Conservation (phyloP, 1,140 invertebrate species). For the Magallana angulata region DNA sequence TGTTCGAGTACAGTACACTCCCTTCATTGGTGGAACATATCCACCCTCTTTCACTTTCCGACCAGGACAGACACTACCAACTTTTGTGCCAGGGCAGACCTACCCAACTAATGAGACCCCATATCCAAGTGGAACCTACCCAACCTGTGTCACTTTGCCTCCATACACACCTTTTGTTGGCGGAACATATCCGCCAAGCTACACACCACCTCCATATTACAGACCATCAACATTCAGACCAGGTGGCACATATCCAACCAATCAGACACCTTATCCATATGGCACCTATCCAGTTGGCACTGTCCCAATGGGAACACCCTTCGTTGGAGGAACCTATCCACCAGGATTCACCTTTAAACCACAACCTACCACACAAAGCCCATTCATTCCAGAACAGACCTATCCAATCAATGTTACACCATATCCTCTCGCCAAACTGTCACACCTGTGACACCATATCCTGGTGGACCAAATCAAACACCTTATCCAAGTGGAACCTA, state of each 20-base stretch:
- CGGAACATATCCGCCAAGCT: constrained; percentile 48
- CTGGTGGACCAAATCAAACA: constrained; percentile 34
- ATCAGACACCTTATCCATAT: constrained; percentile 37
- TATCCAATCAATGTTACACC: constrained; percentile 42
- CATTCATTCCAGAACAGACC: constrained; percentile 44
- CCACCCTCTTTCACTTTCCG: constrained; percentile 31
- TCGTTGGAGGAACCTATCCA: constrained; percentile 27
- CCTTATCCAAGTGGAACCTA: constrained; percentile 42
- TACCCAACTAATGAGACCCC: constrained; percentile 41
- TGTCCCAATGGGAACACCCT: constrained; percentile 42
- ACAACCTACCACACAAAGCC: constrained; percentile 8
- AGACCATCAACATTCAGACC: constrained; percentile 34
- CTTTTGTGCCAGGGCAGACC: constrained; percentile 26
- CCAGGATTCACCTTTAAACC: constrained; percentile 40
- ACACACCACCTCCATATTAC: constrained; percentile 44
- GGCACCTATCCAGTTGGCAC: constrained; percentile 29
- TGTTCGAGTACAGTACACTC: constrained; percentile 21
- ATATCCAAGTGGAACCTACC: constrained; percentile 33
- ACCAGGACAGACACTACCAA: constrained; percentile 17
- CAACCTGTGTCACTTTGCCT: constrained; percentile 28
- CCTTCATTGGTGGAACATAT: constrained; percentile 38
- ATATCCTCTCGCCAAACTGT: constrained; percentile 28
- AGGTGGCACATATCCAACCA: constrained; percentile 45
- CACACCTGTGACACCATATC: constrained; percentile 31
- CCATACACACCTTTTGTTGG: constrained; percentile 30